Percentiles rank a stretch among this genome's conserved stretches.
phyloP scores from a whole-genome alignment of 2,113 vertebrate genomes.

The Eurystomus gularis region DNA sequence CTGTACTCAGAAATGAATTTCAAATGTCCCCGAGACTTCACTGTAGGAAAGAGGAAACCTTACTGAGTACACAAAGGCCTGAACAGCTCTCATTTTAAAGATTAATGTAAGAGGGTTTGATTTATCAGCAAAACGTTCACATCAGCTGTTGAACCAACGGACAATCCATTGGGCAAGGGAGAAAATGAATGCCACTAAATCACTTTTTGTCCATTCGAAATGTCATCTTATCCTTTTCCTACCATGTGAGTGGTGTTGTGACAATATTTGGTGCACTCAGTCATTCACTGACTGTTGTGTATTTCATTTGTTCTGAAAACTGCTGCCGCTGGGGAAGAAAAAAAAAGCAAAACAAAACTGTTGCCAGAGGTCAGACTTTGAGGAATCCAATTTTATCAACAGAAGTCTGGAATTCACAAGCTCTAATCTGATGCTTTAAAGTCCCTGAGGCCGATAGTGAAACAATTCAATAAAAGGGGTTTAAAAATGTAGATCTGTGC shows the following conservation, averaged over 20 bases:
- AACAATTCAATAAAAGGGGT: slow-evolving; percentile 14
- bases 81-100: background rate
- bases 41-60: background rate
- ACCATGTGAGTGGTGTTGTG: background rate
- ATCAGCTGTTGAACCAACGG: background rate
- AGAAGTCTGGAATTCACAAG: slow-evolving; percentile 45
- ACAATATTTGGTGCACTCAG: slow-evolving; percentile 7
- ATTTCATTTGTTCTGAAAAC: slow-evolving; percentile 33
- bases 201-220: background rate
- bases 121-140: slow-evolving; percentile 14
- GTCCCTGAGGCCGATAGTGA: slow-evolving; percentile 7
- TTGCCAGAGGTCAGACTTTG: slow-evolving; percentile 44
- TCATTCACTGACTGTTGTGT: slow-evolving; percentile 2
- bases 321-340: slow-evolving; percentile 12
- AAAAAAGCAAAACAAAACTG: slow-evolving; percentile 33
- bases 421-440: slow-evolving; percentile 34
- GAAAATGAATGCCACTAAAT: slow-evolving; percentile 32
- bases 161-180: background rate
- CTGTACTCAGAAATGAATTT: background rate
- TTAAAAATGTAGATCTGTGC: slow-evolving; percentile 23
- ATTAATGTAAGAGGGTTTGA: background rate
- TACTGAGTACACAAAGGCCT: background rate
- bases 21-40: background rate
- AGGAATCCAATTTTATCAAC: slow-evolving; percentile 53
- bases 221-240: slow-evolving; percentile 5